Conservation (phyloP, 2,888 invertebrate species). For the Rhopalosiphum nymphaeae region DNA sequence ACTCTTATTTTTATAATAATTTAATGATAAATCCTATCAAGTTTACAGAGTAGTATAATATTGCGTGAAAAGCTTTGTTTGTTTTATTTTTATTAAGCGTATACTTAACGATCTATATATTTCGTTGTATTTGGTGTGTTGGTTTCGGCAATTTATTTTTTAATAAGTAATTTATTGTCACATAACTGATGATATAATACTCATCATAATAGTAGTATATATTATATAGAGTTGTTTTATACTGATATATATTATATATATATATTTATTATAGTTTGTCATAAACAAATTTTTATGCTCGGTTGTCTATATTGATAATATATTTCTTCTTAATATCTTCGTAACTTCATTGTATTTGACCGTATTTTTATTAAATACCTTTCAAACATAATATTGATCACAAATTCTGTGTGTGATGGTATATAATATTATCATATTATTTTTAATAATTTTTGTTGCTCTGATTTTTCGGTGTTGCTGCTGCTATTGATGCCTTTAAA, state of each 20-base stretch:
- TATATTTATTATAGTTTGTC: slow-evolving; percentile 11
- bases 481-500: slow-evolving; percentile 29
- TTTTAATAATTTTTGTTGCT: slow-evolving; percentile 7
- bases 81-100: slow-evolving; percentile 13
- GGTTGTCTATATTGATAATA: slow-evolving; percentile 27
- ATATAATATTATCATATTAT: neutral
- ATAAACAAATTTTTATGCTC: slow-evolving; percentile 11
- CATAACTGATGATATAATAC: neutral
- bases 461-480: slow-evolving; percentile 33
- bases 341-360: neutral
- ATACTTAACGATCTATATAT: neutral
- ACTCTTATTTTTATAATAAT: neutral
- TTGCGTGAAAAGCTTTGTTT: slow-evolving; percentile 35
- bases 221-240: slow-evolving; percentile 14
- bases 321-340: slow-evolving; percentile 42
- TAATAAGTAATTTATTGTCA: neutral
- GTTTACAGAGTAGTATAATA: slow-evolving; percentile 32
- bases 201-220: slow-evolving; percentile 27
- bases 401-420: slow-evolving; percentile 1
- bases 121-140: slow-evolving; percentile 35
- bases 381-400: slow-evolving; percentile 16
- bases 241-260: neutral
- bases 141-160: slow-evolving; percentile 26
- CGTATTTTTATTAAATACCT: slow-evolving; percentile 13
- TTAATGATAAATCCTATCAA: neutral